Evolutionary conservation across 2,797 vertebrate genomes (phyloP).

Genomic region (Acrossocheilus wenchowensis): DNA sequence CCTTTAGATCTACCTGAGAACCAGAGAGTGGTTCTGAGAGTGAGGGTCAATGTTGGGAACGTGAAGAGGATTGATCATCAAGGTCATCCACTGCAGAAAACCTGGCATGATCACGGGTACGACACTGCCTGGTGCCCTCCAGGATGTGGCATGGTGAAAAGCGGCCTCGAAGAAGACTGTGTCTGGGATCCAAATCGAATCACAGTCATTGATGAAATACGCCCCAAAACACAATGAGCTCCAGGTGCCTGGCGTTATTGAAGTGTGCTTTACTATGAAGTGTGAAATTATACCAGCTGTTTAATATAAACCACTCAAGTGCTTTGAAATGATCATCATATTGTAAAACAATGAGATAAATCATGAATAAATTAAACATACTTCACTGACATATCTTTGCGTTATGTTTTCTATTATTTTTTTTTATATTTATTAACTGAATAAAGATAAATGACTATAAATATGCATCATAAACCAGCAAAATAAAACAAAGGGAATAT

Average conservation of each 20-base stretch:
- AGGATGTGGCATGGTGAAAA: slow-evolving; percentile 56
- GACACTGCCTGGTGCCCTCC: slow-evolving; percentile 76
- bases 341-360: background rate
- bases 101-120: slow-evolving; percentile 54
- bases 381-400: background rate
- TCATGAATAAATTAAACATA: background rate
- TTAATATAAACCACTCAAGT: background rate
- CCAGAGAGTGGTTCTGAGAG: slow-evolving; percentile 30
- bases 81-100: slow-evolving; percentile 56
- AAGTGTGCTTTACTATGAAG: too few relatives aligned
- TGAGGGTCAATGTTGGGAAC: slow-evolving; percentile 63
- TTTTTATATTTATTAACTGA: too few relatives aligned
- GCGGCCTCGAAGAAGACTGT: slow-evolving; percentile 69
- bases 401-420: too few relatives aligned
- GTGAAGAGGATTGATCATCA: slow-evolving; percentile 64
- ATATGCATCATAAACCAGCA: too few relatives aligned
- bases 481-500: too few relatives aligned
- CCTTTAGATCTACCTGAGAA: slow-evolving; percentile 10
- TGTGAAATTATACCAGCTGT: background rate
- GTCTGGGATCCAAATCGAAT: slow-evolving; percentile 68
- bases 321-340: background rate
- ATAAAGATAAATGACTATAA: too few relatives aligned
- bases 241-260: too few relatives aligned
- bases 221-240: background rate
- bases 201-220: slow-evolving; percentile 19